phyloP scores from a whole-genome alignment of 2,797 vertebrate species.

The Hemitrygon akajei region DNA sequence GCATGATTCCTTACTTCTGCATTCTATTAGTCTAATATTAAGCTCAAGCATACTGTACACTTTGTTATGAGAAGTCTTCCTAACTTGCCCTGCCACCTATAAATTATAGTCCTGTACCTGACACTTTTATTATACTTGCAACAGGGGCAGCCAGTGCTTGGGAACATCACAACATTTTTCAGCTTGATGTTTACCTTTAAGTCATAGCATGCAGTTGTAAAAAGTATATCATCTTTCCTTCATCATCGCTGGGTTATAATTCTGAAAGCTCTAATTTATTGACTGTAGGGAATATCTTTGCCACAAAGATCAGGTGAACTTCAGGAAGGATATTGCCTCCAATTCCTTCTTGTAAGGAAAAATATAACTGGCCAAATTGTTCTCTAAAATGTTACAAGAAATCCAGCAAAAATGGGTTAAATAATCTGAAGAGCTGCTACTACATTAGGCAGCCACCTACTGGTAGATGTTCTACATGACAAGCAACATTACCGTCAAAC shows the following conservation, averaged over 20 bases:
- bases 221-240: too few species aligned
- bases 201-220: too few species aligned
- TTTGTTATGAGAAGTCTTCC: neutral
- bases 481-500: neutral
- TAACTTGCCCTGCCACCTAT: neutral
- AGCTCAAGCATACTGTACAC: neutral
- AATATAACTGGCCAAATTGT: neutral
- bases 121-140: neutral
- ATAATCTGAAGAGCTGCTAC: neutral
- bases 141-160: neutral
- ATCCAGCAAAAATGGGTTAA: neutral
- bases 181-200: too few species aligned
- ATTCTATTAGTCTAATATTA: neutral
- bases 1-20: neutral
- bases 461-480: neutral
- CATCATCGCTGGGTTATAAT: too few species aligned
- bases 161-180: too few species aligned
- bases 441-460: neutral
- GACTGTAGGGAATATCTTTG: neutral
- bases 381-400: neutral
- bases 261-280: neutral
- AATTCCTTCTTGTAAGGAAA: neutral
- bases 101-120: neutral
- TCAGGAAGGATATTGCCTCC: too few species aligned
- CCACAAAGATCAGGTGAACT: neutral